phyloP scores from a whole-genome alignment of 2,888 invertebrate species.

The Uropetala carovei region DNA sequence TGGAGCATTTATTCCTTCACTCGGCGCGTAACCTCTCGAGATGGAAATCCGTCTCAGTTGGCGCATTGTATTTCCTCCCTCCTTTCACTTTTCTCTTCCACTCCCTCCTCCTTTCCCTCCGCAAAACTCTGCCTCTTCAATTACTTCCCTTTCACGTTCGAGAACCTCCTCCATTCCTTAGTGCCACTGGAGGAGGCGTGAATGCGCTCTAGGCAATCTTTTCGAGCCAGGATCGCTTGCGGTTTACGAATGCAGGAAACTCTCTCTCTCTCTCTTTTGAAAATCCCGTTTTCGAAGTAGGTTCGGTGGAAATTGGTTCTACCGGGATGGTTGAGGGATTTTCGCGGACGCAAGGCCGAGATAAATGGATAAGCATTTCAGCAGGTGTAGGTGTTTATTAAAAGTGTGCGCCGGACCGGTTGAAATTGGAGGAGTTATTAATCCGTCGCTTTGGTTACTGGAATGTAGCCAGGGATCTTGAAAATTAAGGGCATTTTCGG shows the following conservation, averaged over 20 bases:
- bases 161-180: neutral
- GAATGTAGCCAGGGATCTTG: too few species aligned
- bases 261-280: neutral
- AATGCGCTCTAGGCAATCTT: neutral
- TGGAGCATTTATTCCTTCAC: neutral
- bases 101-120: neutral
- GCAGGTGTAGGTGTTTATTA: neutral
- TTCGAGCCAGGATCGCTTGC: neutral
- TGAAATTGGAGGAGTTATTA: neutral
- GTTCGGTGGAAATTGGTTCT: neutral
- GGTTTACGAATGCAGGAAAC: neutral
- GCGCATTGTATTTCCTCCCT: neutral
- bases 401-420: neutral
- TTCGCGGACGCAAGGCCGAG: neutral
- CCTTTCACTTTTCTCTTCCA: neutral
- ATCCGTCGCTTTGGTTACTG: too few species aligned
- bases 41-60: neutral
- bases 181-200: conserved; percentile 15
- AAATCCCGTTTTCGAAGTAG: neutral
- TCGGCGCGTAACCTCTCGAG: neutral
- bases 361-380: neutral
- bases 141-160: conserved; percentile 1
- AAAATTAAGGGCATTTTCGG: too few species aligned
- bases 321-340: neutral
- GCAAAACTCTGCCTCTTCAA: neutral